Evolutionary conservation across 1,140 invertebrate species (phyloP), one percentile per base, ranked within the genome.

Genomic region (Ridgeia piscesae): DNA sequence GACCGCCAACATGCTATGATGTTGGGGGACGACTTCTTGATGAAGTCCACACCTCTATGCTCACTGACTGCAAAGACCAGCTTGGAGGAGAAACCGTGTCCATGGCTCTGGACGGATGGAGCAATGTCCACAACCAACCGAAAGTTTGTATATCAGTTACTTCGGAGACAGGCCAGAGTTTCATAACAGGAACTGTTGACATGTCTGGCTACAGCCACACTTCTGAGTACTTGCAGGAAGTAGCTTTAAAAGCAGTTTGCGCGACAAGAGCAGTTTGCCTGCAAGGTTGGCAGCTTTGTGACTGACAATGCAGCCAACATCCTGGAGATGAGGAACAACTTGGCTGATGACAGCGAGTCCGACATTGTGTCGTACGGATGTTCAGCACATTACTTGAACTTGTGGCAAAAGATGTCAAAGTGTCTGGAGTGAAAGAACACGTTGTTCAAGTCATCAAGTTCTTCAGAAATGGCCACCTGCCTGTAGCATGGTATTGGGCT

Each of bases 341-440:
- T n/a, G n/a, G n/a, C 35, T 90, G 89, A 11, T 31, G n/a, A n/a
- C n/a, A n/a, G 89, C 17, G 89, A 90, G 89, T 90, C 89, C 31
- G 89, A 90, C n/a, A 90, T 90, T 21, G 31, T 89, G 31, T 89
- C 89, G 8, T 89, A 89, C 21, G 89, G 33, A 34, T 90, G 89
- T 35, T 90, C n/a, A 27, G 8, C 89, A 90, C 89, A 90, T 35
- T 90, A 90, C 89, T 14, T 90, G 89, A 90, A 90, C 35, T 35
- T 90, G 17, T 90, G 1, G 89, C 89, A 90, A 90, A 90, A 90
- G 14, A 90, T 90, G 89, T 33, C 17, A 33, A 90, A 35, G 35
- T 90, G 35, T 34, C 34, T 90, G 89, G 89, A 27, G 89, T 90
- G 89, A 90, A 90, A 90, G 89, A 90, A 90, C 89, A 90, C n/a